These are phyloP conservation scores for Campoletis sonorensis DNA, from an alignment of 1,140 invertebrate species.

Conservation along the genomic window DNA sequence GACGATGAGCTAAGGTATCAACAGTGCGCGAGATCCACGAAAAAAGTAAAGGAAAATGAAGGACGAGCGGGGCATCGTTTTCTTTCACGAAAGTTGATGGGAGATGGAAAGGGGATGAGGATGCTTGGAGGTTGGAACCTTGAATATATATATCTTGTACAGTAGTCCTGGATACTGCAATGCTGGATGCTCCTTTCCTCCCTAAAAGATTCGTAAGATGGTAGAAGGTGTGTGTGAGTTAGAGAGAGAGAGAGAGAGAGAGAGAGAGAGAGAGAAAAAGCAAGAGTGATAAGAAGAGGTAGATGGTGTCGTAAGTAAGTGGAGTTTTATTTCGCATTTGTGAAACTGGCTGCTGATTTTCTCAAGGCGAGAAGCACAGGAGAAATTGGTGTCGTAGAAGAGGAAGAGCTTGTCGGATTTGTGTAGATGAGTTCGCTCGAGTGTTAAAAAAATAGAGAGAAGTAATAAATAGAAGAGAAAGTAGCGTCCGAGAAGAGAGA, in stretches of 20 bases:
- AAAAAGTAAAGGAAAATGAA: not conserved
- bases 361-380: not conserved
- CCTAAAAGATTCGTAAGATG: not conserved
- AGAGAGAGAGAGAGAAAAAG: not conserved
- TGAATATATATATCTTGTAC: not conserved
- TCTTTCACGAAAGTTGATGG: not conserved
- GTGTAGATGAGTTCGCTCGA: conserved; percentile 8
- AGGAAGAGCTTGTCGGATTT: not conserved
- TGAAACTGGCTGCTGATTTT: conserved; percentile 15
- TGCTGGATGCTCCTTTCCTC: not conserved
- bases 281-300: not conserved
- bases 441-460: conserved; percentile 28
- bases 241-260: not conserved
- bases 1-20: not conserved
- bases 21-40: not conserved
- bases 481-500: not conserved
- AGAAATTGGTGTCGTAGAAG: not conserved
- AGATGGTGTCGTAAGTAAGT: conserved; percentile 37
- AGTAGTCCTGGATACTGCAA: not conserved
- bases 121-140: not conserved
- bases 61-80: not conserved
- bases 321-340: conserved; percentile 40
- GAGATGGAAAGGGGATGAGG: not conserved
- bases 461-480: not conserved
- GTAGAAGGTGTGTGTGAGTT: too few relatives aligned